Percentiles rank a stretch among this genome's conserved stretches.
Evolutionary conservation across 2,113 vertebrate species (phyloP).

Genomic region (Phyllostomus hastatus): DNA sequence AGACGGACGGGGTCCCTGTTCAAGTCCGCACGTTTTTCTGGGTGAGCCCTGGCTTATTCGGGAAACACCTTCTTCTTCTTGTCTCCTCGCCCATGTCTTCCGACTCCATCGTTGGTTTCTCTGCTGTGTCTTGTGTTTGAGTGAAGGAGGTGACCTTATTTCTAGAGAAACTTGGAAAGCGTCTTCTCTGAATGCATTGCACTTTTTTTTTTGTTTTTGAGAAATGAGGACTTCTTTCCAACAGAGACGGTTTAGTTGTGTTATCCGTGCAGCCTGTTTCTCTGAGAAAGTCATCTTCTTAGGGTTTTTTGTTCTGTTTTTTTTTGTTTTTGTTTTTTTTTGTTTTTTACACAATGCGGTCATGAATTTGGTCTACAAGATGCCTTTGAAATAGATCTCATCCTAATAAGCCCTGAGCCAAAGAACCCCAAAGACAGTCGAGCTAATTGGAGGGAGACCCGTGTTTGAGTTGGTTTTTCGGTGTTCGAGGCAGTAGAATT

Average conservation of each 20-base stretch:
- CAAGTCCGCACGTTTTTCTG: not conserved
- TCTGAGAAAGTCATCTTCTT: not conserved
- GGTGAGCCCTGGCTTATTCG: rapidly evolving
- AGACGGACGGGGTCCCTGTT: not conserved
- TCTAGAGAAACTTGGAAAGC: not conserved
- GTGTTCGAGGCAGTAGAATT: not conserved
- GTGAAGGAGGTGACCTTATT: not conserved
- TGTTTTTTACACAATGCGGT: no score
- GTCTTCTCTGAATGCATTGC: not conserved
- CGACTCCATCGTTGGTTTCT: rapidly evolving
- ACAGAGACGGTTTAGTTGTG: not conserved
- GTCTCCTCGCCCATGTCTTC: not conserved
- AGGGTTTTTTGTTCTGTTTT: no score
- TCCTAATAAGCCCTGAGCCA: no score
- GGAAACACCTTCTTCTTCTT: not conserved
- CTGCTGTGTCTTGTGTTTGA: not conserved
- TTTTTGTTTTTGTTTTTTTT: no score
- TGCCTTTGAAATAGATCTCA: not conserved
- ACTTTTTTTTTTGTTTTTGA: no score
- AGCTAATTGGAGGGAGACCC: not conserved
- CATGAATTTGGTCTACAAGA: rapidly evolving
- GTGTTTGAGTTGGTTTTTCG: not conserved
- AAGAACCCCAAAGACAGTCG: rapidly evolving
- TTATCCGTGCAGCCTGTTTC: rapidly evolving
- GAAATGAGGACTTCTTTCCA: not conserved